Evolutionary conservation across 2,888 invertebrate genomes (phyloP), one percentile per base, ranked within the genome.

Genomic region (Salticus scenicus): DNA sequence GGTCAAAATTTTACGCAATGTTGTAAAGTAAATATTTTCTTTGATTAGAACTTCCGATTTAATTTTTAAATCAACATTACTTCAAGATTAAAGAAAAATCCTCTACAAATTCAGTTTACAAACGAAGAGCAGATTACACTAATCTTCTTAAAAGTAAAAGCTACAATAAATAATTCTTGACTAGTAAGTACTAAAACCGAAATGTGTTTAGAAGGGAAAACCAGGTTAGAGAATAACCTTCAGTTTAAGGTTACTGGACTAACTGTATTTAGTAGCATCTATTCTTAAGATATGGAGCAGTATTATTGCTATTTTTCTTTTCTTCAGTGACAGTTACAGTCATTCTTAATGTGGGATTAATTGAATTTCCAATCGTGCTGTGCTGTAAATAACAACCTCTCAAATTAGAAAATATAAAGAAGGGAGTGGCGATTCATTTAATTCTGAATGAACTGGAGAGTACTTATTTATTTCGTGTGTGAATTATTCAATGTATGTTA

Each of bases 361-460:
- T 57, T n/a, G 57, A 57, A 57, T 57, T 57, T 57, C 57, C 57
- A 24, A 57, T 57, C 57, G 57, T 57, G n/a, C 57, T 57, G 57
- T 24, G 57, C 47, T 1, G 57, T 24, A 24, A 24, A 57, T 57
- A 57, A 57, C 24, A 57, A 57, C 57, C 57, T 57, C 57, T 57
- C 17, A 57, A 12, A 57, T 2, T 24, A 24, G 24, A 24, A 8
- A 57, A 24, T 5, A 57, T 5, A 57, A 24, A 57, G 5, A 20
- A 57, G 57, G 57, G 57, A 20, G 57, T 57, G 57, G 57, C 1
- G 12, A 5, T 4, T 47, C 17, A 24, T 24, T 57, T 24, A 1
- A 57, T 24, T 57, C 24, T 57, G 7, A 17, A 1, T 57, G 4
- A 24, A 7, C 4, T 17, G 7, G 47, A 47, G 17, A 12, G 47